These are phyloP conservation scores for Margarornis squamiger DNA, from an alignment of 2,797 vertebrate species.

Conservation along the genomic window DNA sequence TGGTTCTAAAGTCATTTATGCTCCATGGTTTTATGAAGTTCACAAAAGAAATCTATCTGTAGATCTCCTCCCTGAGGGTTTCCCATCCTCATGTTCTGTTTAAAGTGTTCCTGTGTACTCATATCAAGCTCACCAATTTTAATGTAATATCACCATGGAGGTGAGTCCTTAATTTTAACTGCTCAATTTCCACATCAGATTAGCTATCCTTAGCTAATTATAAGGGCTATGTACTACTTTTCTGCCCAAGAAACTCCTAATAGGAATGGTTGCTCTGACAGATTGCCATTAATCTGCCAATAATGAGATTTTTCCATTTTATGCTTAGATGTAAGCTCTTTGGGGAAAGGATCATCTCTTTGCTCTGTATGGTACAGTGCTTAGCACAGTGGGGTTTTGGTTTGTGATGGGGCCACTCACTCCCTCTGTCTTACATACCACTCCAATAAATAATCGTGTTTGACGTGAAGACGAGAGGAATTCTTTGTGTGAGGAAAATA, in stretches of 20 bases:
- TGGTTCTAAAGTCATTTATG: neutral
- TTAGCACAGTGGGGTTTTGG: neutral
- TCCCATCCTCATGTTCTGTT: neutral
- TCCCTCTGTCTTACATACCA: neutral
- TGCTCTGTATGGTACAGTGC: neutral
- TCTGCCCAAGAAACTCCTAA: neutral
- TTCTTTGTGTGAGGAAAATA: neutral
- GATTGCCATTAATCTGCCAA: conserved; percentile 62
- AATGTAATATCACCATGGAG: neutral
- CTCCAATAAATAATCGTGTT: neutral
- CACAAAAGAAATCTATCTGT: neutral
- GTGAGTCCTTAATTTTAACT: neutral
- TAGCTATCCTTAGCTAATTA: conserved; percentile 1
- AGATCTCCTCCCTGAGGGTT: neutral
- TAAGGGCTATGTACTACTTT: neutral
- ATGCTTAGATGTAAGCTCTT: conserved; percentile 41
- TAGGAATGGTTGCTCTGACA: conserved; percentile 17
- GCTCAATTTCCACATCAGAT: neutral
- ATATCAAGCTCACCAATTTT: neutral
- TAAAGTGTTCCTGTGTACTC: neutral
- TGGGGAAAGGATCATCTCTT: conserved; percentile 40
- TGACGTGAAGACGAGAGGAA: neutral
- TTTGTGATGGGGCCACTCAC: accelerated
- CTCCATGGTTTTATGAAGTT: neutral
- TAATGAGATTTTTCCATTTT: conserved; percentile 57